Conservation (phyloP, 2,888 invertebrate species). For the Dendrolimus pini region DNA sequence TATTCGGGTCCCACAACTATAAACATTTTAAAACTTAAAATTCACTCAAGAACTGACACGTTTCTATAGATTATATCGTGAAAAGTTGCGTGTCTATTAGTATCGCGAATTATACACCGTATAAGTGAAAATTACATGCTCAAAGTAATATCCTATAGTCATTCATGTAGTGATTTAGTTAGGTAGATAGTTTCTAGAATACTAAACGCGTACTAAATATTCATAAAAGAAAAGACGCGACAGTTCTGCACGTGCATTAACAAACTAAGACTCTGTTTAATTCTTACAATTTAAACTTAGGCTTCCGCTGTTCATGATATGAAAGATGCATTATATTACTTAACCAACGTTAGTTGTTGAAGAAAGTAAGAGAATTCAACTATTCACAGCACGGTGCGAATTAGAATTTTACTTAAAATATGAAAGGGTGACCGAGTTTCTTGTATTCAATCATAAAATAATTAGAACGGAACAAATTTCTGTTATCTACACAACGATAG, state of each 20-base stretch:
- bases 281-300: background rate
- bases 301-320: background rate
- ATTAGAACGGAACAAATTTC: slow-evolving; percentile 29
- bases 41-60: too few species aligned
- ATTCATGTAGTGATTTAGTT: background rate
- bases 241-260: background rate
- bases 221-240: background rate
- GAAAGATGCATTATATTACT: background rate
- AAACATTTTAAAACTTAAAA: too few species aligned
- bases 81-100: too few species aligned
- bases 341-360: background rate
- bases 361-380: background rate
- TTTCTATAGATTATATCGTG: too few species aligned
- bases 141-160: background rate
- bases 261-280: background rate
- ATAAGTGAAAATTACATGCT: background rate
- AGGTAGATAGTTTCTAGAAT: background rate
- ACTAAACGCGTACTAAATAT: background rate
- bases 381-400: background rate
- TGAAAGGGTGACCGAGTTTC: slow-evolving; percentile 20
- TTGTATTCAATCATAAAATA: slow-evolving; percentile 22
- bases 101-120: background rate
- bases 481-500: slow-evolving; percentile 21
- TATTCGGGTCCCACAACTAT: too few species aligned
- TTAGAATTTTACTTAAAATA: slow-evolving; percentile 9